Percentiles rank a stretch among this genome's conserved stretches.
These are phyloP conservation scores for Rhynchomys soricoides DNA, from an alignment of 2,113 vertebrate species.

Conservation along the genomic window DNA sequence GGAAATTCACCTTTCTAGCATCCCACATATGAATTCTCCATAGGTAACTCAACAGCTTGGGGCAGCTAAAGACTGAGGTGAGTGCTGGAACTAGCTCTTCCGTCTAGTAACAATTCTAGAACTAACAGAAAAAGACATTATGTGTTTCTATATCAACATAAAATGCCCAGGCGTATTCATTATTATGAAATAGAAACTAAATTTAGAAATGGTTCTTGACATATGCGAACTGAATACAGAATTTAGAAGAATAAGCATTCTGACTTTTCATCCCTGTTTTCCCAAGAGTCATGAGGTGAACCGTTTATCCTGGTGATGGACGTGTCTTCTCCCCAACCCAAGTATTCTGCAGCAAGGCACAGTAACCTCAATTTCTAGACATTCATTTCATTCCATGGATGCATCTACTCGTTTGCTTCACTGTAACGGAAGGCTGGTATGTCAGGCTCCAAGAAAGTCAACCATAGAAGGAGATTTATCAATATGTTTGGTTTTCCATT, in stretches of 20 bases:
- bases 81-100: neutral
- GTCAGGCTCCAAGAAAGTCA: slow-evolving; percentile 22
- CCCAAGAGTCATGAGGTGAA: neutral
- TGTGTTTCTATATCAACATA: neutral
- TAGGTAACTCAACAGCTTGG: neutral
- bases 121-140: neutral
- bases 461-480: neutral
- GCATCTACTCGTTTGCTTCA: neutral
- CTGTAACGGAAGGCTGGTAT: neutral
- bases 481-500: slow-evolving; percentile 2
- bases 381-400: slow-evolving; percentile 1
- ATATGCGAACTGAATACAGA: slow-evolving; percentile 38
- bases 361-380: neutral
- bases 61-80: neutral
- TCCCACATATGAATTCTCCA: neutral
- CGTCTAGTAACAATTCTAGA: slow-evolving; percentile 12
- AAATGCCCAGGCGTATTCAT: neutral
- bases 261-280: slow-evolving; percentile 31
- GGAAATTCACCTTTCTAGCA: neutral
- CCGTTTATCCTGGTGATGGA: neutral
- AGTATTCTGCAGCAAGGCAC: neutral
- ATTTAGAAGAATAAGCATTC: neutral
- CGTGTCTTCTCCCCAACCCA: neutral
- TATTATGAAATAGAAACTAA: slow-evolving; percentile 21
- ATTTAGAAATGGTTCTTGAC: neutral